Evolutionary conservation across 2,113 vertebrate genomes (phyloP), one percentile per base, ranked within the genome.

Genomic region (Zingel zingel): DNA sequence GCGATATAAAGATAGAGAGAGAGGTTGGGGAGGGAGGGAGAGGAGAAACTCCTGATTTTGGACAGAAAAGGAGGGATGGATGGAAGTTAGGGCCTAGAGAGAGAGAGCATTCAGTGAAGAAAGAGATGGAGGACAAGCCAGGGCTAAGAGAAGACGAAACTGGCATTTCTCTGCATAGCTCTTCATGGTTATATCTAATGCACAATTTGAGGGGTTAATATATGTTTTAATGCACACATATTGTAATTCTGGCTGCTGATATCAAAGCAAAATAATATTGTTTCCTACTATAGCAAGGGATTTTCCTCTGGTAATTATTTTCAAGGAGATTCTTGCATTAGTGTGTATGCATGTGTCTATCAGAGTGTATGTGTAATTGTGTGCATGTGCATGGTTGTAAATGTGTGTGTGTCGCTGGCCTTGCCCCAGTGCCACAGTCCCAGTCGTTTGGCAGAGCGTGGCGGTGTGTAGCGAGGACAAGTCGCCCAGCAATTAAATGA

Each of bases 401-500:
- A 36, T 78, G 71, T 82, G 57, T 81, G 77, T 78, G 77, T 75
- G 66, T 90, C 66, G 25, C 79, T 86, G 86, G 83, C 79, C 86
- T 61, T 62, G 73, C 85, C 79, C 83, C 68, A 66, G 54, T 81
- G 82, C 85, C 87, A 86, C 86, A 74, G 83, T 73, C 84, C 86
- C 84, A 90, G 90, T 81, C 69, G 79, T 80, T 33, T 90, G 89
- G 93, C 85, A 87, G 92, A 91, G 87, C 69, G 48, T 82, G 82
- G 83, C 57, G 36, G 87, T 94, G 92, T 95, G 95, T 93, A 92
- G 95, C 94, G 94, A 96, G 96, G 94, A 94, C 92, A 89, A 96
- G 96, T 97, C 93, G 92, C 90, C 93, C 95, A 93, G 94, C 96
- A 97, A 96, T 98, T 97, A 97, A 97, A 96, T 96, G 96, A 96